phyloP scores from a whole-genome alignment of 2,888 invertebrate species.

The Xestobium rufovillosum region DNA sequence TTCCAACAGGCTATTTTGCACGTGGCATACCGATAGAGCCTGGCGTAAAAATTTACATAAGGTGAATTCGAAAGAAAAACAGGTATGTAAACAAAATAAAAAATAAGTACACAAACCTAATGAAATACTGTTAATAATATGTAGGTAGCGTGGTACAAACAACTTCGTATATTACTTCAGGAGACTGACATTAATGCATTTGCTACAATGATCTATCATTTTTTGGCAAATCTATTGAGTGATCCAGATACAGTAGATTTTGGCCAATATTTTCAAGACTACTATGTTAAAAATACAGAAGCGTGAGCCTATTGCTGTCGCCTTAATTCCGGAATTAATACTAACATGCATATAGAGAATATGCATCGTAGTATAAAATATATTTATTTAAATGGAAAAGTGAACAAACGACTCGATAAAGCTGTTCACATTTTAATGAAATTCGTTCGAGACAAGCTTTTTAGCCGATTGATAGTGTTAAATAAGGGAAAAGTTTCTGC shows the following conservation, averaged over 20 bases:
- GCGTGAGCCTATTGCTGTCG: conserved; percentile 21
- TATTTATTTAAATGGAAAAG: conserved; percentile 23
- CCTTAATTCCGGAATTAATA: conserved; percentile 10
- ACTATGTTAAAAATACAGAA: conserved; percentile 16
- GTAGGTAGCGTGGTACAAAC: conserved; percentile 13
- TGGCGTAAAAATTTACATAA: no score
- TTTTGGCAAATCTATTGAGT: conserved; percentile 9
- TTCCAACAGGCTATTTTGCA: no score
- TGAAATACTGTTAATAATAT: conserved; percentile 11
- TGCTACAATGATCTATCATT: conserved; percentile 14
- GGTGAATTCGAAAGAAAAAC: no score
- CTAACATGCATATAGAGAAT: conserved; percentile 18
- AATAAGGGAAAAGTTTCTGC: conserved; percentile 24
- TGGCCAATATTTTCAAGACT: conserved; percentile 17
- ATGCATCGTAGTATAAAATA: conserved; percentile 23
- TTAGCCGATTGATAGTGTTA: conserved; percentile 18
- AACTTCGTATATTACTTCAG: conserved; percentile 16
- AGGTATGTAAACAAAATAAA: no score
- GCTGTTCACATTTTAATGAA: conserved; percentile 22
- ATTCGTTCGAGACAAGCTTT: conserved; percentile 24
- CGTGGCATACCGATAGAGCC: no score
- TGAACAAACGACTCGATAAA: conserved; percentile 23
- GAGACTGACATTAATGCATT: conserved; percentile 18
- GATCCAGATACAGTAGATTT: conserved; percentile 17
- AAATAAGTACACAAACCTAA: no score